phyloP scores from a whole-genome alignment of 2,113 vertebrate species.

The Halichoeres trimaculatus region DNA sequence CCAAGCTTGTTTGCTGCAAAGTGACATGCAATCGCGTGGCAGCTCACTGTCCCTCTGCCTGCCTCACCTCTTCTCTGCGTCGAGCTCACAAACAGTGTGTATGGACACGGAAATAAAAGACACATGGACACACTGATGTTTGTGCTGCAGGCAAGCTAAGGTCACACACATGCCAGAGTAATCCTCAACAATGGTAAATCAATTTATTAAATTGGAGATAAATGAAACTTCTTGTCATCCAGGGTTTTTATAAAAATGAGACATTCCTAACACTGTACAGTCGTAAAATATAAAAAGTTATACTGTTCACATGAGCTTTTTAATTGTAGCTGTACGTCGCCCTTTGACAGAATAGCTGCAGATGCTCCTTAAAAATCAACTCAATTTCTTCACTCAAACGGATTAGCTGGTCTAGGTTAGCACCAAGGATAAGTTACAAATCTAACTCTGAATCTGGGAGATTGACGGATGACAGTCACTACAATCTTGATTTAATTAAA shows the following conservation, averaged over 20 bases:
- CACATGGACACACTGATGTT: conserved; percentile 12
- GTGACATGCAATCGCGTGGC: background rate
- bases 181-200: background rate
- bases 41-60: conserved; percentile 1
- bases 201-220: background rate
- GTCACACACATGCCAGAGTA: background rate
- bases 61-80: conserved; percentile 10
- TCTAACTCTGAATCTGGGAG: background rate
- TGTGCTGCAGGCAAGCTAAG: conserved; percentile 23
- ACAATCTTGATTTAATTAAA: background rate
- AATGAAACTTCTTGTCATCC: no score
- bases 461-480: background rate
- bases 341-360: no score
- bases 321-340: no score
- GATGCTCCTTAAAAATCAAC: no score
- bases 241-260: no score
- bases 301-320: no score
- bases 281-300: no score
- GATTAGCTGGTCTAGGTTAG: background rate
- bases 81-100: background rate
- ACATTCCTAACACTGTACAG: no score
- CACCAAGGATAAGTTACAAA: no score
- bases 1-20: conserved; percentile 15
- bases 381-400: no score
- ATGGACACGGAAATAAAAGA: background rate